These are phyloP conservation scores for Epizoanthus scotinus DNA, from an alignment of 92 coral and sea anemone genomes.

Conservation along the genomic window DNA sequence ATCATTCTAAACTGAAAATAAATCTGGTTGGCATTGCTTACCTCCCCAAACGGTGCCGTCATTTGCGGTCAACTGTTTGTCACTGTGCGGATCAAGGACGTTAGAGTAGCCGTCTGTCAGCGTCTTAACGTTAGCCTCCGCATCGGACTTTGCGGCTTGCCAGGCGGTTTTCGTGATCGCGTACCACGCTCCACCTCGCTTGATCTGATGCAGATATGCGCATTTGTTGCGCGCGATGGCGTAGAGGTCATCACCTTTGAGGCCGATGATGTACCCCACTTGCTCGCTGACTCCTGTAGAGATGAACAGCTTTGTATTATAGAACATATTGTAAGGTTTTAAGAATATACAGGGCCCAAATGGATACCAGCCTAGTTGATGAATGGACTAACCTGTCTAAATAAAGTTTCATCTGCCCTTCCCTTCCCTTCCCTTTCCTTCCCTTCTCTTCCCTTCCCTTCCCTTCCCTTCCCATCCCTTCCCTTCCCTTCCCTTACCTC, in stretches of 20 bases:
- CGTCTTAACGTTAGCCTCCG: not conserved
- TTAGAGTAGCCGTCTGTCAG: constrained; percentile 7
- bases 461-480: too few relatives aligned
- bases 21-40: not conserved
- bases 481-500: too few relatives aligned
- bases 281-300: constrained; percentile 21
- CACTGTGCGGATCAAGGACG: not conserved
- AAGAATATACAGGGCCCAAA: too few relatives aligned
- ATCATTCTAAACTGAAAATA: not conserved
- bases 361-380: too few relatives aligned
- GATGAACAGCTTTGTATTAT: not conserved
- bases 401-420: too few relatives aligned
- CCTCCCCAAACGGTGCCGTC: constrained; percentile 26
- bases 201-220: constrained; percentile 34
- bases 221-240: constrained; percentile 37
- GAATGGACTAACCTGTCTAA: too few relatives aligned
- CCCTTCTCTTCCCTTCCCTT: too few relatives aligned
- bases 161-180: not conserved
- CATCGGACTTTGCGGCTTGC: constrained; percentile 12
- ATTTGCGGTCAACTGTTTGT: not conserved
- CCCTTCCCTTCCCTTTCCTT: too few relatives aligned
- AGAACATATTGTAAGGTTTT: too few relatives aligned
- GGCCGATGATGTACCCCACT: constrained; percentile 28
- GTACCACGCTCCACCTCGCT: constrained; percentile 10
- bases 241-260: constrained; percentile 15